Base-by-base conservation (phyloP, 2,113 vertebrate genomes). In the Oostethus manadensis region DNA sequence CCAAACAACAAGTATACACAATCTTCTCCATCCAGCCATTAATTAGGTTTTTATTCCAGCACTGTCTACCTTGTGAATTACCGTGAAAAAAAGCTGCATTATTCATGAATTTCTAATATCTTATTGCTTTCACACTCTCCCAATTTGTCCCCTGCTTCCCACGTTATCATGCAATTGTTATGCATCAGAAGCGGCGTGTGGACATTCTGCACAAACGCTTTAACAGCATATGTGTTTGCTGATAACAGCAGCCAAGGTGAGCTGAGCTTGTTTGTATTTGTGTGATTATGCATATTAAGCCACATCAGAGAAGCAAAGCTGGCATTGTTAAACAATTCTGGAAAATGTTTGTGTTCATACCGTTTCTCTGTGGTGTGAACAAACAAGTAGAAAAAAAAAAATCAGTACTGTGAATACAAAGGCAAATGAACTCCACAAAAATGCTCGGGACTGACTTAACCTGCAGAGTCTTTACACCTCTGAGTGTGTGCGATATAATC, bases 401-500 rank as follows among this genome's bases (percentile, higher is more conserved):
- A 44, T 3, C 13, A 4, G 11, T 11, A 3, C 18, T 56, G 10
- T 2, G 21, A 55, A 33, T 14, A 38, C 35, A 40, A 7, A 2
- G 33, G 20, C 6, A 20, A 38, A 20, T 6, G 5, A 55, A 51
- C 7, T 10, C 35, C 6, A 4, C 35, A 3, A 55, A 7, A 13
- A 42, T 11, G 13, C 38, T 3, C 4, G 5, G 8, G 29, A 33
- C 29, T 1, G 4, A 33, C 29, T 33, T 33, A 42, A 42, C 38
- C 38, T 14, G 4, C 38, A 42, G 14, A 42, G 38, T 11, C 38
- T 42, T 10, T 13, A 42, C 60, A 62, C 44, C 59, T 74, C n/a
- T 1, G 42, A 21, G 16, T 64, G 69, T 54, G 58, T 59, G 64
- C 66, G 62, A 68, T 59, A 67, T 73, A 83, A 84, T 74, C 80